Percentiles rank a stretch among this genome's conserved stretches.
phyloP scores from a whole-genome alignment of 2,888 invertebrate species.

The Luperina nickerlii region DNA sequence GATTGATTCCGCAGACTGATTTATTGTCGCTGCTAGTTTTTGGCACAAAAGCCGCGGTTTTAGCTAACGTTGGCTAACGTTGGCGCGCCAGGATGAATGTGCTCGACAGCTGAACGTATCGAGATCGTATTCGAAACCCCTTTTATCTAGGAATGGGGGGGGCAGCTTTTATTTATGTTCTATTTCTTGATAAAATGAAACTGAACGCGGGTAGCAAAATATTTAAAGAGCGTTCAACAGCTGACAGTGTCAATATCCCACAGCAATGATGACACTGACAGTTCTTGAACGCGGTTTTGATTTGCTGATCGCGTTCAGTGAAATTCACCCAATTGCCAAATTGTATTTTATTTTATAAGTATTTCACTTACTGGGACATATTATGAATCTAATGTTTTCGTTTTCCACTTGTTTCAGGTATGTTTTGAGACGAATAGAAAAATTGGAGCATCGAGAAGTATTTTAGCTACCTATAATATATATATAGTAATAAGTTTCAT shows the following conservation, averaged over 20 bases:
- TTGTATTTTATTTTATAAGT: neutral
- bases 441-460: neutral
- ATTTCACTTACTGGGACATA: no score
- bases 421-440: neutral
- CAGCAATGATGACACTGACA: neutral
- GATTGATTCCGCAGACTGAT: slow-evolving; percentile 70
- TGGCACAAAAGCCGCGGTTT: slow-evolving; percentile 56
- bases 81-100: slow-evolving; percentile 25
- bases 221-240: neutral
- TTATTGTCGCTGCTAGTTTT: slow-evolving; percentile 57
- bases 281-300: neutral
- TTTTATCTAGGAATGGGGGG: slow-evolving; percentile 27
- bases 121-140: slow-evolving; percentile 15
- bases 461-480: neutral
- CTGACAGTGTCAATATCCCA: neutral
- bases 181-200: neutral
- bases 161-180: neutral
- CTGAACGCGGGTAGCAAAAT: neutral
- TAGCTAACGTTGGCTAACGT: slow-evolving; percentile 14
- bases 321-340: neutral
- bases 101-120: slow-evolving; percentile 18
- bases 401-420: slow-evolving; percentile 67
- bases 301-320: neutral
- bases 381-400: slow-evolving; percentile 16
- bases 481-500: neutral